Conservation (phyloP, 2,888 invertebrate genomes). For the Tholera decimalis region DNA sequence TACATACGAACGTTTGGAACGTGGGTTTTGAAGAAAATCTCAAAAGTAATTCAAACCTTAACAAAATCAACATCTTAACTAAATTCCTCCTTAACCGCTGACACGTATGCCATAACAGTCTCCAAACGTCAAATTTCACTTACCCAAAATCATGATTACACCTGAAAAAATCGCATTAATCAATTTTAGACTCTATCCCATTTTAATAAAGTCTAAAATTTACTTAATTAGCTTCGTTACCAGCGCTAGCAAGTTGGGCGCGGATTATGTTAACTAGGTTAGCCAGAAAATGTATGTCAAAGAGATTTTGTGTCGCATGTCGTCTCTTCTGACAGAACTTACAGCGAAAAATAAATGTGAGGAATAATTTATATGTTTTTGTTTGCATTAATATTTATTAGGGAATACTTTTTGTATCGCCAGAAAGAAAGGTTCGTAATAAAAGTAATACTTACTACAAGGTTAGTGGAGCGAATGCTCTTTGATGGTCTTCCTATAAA, state of each 20-base stretch:
- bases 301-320: conserved; percentile 56
- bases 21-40: conserved; percentile 42
- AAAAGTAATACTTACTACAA: conserved; percentile 7
- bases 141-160: conserved; percentile 37
- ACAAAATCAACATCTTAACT: conserved; percentile 52
- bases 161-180: conserved; percentile 14
- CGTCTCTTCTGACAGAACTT: conserved; percentile 48
- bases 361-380: conserved; percentile 36
- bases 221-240: conserved; percentile 54
- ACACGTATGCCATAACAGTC: conserved; percentile 70
- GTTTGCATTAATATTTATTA: conserved; percentile 34
- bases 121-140: conserved; percentile 67
- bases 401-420: neutral
- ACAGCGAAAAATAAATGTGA: conserved; percentile 43
- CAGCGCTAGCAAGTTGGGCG: conserved; percentile 37
- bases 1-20: conserved; percentile 33
- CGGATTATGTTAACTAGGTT: conserved; percentile 65
- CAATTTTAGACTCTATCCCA: conserved; percentile 49
- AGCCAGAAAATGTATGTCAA: conserved; percentile 66
- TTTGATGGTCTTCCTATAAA: conserved; percentile 16
- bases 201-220: conserved; percentile 35
- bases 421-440: neutral
- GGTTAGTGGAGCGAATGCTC: conserved; percentile 7
- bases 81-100: conserved; percentile 57
- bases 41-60: conserved; percentile 44